Base-by-base conservation (phyloP, 2,888 invertebrate species). In the Leptarthrus brevirostris region DNA sequence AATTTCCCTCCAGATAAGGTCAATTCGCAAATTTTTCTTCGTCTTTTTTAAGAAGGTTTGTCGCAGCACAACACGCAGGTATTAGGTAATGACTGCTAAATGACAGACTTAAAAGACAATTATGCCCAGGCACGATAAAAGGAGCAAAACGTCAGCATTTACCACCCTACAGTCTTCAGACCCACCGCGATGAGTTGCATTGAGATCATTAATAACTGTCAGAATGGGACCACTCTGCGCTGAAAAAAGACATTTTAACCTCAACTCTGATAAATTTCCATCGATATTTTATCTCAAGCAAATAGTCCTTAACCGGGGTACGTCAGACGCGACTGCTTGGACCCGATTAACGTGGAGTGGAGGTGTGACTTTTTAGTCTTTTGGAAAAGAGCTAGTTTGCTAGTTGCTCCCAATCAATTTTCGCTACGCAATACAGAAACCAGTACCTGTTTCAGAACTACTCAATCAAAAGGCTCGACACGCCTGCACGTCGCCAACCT, bases 11-110 rank as follows among this genome's bases (percentile, higher is more conserved):
- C 69, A 69, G 52, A 52, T 69, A 69, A 69, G 69, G 69, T 69
- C 69, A 69, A 69, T 52, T 36, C 52, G 30, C 20, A 22, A 30
- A 69, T 52, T 69, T 52, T 34, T 52, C 30, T 34, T 30, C 30
- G 30, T 69, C 16, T 18, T 52, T 18, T 49, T 49, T 18, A 12
- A 18, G 52, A 22, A 18, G 52, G 69, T 52, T 69, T 69, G 69
- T 69, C 69, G 52, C 69, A 69, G 30, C 52, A 34, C 10, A 44
- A 69, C 69, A 69, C 69, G 69, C 69, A 52, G 30, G 30, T 69
- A 52, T 69, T 69, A 69, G 52, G 69, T 69, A 69, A 69, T 69
- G 69, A 69, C 69, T 69, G 30, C 52, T 69, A 69, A 69, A 69
- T 69, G 52, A 69, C 52, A 52, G 52, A 34, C 52, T 18, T 69